Conservation (phyloP, 2,888 invertebrate species). For the Cheilosia pagana region DNA sequence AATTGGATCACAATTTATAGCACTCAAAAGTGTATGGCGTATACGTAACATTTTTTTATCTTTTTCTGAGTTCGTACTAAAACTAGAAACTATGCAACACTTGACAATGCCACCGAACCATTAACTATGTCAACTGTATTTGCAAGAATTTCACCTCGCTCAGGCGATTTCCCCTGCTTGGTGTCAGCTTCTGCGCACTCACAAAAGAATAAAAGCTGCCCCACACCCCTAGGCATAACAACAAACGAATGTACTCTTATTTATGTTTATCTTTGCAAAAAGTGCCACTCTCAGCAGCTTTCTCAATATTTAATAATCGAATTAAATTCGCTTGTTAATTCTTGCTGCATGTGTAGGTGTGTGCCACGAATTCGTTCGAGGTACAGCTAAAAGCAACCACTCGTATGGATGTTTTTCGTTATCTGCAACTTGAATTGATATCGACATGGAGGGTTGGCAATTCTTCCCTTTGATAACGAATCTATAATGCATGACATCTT, state of each 20-base stretch:
- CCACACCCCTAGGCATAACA: no score
- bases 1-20: background rate
- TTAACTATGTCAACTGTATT: constrained; percentile 4
- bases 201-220: constrained; percentile 3
- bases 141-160: constrained; percentile 57
- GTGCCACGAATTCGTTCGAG: background rate
- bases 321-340: constrained; percentile 58
- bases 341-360: constrained; percentile 7
- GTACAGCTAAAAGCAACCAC: constrained; percentile 43
- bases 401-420: no score
- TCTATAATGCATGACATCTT: no score
- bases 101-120: background rate
- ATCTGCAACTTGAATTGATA: no score
- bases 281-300: constrained; percentile 65
- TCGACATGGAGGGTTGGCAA: no score
- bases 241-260: constrained; percentile 14
- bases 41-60: constrained; percentile 21
- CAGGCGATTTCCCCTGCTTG: constrained; percentile 22
- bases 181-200: constrained; percentile 40
- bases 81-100: constrained; percentile 14
- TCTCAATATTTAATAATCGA: constrained; percentile 69
- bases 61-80: background rate
- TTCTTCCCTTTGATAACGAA: no score
- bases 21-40: constrained; percentile 2
- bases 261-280: constrained; percentile 59